A percentile compares a stretch with the other conserved stretches of the same genome.
Conservation (phyloP, 37 sponge, comb jelly and placozoan genomes). For the Mnemiopsis leidyi region DNA sequence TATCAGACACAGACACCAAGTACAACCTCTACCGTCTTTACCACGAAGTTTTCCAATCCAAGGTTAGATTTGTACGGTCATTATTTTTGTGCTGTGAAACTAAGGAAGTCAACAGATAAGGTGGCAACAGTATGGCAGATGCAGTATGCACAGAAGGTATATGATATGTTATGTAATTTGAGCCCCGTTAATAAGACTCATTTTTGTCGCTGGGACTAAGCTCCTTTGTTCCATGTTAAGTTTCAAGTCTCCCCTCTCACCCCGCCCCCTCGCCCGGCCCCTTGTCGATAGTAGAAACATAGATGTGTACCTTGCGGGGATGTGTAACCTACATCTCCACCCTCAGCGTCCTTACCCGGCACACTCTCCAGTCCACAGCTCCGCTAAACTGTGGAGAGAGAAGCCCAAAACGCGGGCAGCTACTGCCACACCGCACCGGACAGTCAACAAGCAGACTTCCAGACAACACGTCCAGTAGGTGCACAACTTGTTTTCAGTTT, state of each 20-base stretch:
- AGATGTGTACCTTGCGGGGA: neutral
- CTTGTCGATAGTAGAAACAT: neutral
- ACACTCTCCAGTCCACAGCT: neutral
- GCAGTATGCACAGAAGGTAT: neutral
- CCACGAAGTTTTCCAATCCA: slow-evolving; percentile 5
- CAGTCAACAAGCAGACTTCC: neutral
- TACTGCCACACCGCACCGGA: neutral
- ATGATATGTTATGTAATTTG: neutral
- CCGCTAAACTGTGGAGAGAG: neutral
- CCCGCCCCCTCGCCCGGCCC: neutral
- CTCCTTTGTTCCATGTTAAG: neutral
- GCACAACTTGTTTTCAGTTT: no score
- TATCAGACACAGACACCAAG: slow-evolving; percentile 48
- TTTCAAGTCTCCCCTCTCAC: neutral
- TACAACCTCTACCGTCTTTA: slow-evolving; percentile 43
- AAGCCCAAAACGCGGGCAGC: neutral
- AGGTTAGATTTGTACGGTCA: neutral
- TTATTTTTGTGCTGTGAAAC: no score
- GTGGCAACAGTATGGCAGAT: neutral
- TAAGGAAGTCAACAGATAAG: neutral
- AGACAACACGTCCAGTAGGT: neutral
- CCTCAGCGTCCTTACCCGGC: neutral
- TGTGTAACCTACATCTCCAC: neutral
- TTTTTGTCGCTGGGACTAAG: neutral
- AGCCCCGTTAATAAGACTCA: neutral